These are phyloP conservation scores for Zaprionus taronus DNA, from an alignment of 1,140 invertebrate genomes.

Conservation along the genomic window DNA sequence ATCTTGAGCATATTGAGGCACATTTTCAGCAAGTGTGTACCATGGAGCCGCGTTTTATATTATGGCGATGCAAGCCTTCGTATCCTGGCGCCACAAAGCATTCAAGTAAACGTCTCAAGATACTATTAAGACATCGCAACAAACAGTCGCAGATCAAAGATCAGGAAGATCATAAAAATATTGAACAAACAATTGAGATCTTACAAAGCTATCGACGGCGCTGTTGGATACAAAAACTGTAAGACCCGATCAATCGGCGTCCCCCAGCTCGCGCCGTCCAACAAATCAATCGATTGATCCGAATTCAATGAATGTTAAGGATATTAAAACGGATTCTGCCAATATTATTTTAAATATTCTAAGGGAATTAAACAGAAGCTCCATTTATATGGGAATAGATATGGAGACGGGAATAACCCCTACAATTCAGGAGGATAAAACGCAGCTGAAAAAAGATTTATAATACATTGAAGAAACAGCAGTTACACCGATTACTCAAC, in stretches of 20 bases:
- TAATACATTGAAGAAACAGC: constrained; percentile 73
- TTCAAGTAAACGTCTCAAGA: constrained; percentile 85
- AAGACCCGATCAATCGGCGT: constrained; percentile 71
- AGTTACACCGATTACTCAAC: constrained; percentile 73
- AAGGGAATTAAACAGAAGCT: constrained; percentile 31
- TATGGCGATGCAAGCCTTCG: constrained; percentile 91
- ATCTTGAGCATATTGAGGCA: constrained; percentile 91
- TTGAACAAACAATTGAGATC: constrained; percentile 61
- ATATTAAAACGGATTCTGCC: neutral
- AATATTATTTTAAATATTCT: constrained; percentile 43
- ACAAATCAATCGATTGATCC: neutral
- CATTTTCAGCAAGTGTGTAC: constrained; percentile 93
- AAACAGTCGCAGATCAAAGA: constrained; percentile 64
- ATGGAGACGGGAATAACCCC: constrained; percentile 39
- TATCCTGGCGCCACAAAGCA: constrained; percentile 88
- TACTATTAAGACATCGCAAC: constrained; percentile 62
- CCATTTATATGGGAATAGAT: constrained; percentile 15
- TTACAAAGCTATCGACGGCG: constrained; percentile 66
- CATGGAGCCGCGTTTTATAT: constrained; percentile 90
- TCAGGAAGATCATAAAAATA: constrained; percentile 50
- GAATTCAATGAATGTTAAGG: neutral
- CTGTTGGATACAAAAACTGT: constrained; percentile 68
- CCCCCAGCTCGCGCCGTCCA: constrained; percentile 68
- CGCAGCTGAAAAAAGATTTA: constrained; percentile 70
- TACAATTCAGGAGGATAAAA: constrained; percentile 67